These are phyloP conservation scores for Hybognathus amarus DNA, from an alignment of 2,797 vertebrate species.

Conservation along the genomic window DNA sequence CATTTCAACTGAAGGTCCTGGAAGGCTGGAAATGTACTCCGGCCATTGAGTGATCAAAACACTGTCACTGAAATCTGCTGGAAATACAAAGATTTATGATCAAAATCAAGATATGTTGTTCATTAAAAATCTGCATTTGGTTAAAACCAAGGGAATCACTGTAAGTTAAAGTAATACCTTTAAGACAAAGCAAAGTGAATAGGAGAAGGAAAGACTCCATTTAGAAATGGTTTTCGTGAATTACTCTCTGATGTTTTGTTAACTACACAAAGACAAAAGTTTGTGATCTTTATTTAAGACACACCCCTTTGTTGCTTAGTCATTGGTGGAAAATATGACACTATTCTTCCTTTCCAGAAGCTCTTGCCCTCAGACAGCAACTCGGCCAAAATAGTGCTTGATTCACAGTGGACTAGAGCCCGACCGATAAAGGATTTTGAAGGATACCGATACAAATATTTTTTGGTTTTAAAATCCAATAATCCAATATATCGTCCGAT, in stretches of 20 bases:
- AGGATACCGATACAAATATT: too few relatives aligned
- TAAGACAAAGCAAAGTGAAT: not conserved
- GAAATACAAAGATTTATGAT: conserved; percentile 6
- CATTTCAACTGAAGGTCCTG: conserved; percentile 45
- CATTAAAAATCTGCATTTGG: not conserved
- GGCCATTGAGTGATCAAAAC: conserved; percentile 61
- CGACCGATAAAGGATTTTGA: too few relatives aligned
- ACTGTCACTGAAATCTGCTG: conserved; percentile 39
- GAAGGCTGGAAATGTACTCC: conserved; percentile 14
- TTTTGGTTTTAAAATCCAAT: too few relatives aligned
- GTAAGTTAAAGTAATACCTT: not conserved
- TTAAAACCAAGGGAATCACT: too few relatives aligned
- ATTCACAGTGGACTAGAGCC: too few relatives aligned
- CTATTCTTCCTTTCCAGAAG: not conserved
- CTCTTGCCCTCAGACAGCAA: not conserved
- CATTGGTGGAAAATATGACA: not conserved
- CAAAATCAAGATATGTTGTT: not conserved
- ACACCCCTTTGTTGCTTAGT: conserved; percentile 18
- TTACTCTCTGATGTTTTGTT: not conserved
- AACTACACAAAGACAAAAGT: not conserved
- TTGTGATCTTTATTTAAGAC: not conserved
- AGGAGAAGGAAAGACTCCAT: not conserved
- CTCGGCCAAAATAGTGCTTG: too few relatives aligned
- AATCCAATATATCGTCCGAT: too few relatives aligned
- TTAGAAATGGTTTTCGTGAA: not conserved